Base-by-base conservation (phyloP, 2,797 vertebrate genomes). In the Phrynocephalus forsythii region DNA sequence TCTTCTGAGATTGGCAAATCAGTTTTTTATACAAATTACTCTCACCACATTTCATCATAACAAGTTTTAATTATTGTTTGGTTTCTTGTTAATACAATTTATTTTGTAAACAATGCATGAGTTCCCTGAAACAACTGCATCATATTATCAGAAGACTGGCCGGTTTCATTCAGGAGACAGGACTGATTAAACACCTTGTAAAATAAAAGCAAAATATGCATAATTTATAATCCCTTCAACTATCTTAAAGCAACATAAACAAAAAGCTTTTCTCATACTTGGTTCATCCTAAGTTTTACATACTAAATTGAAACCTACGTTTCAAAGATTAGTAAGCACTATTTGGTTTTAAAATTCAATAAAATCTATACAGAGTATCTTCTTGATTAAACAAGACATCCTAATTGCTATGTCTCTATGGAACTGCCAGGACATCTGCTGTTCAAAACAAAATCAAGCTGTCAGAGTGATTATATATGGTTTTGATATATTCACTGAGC, bases 21-120 rank as follows among this genome's bases (percentile, higher is more conserved):
- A 48, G 63, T 1, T 3, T 3, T 60, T 83, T 38, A 63, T 11
- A 77, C 28, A 66, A 87, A 73, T 67, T 67, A 30, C 13, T 71
- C 30, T 60, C 79, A 24, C 66, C 30, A 11, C 16, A 71, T 69
- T 56, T 38, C 5, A 56, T 24, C 22, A 52, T n/a, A 38, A 28
- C 8, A 71, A 71, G n/a, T 56, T 86, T 52, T 69, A 69, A n/a
- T 63, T 77, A 85, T 66, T 48, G 28, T 72, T 85, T 85, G 30
- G 33, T 85, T 84, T 66, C 52, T 82, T 82, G 83, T 94, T 91
- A 92, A 89, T 90, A 90, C 89, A 93, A 87, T 87, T 88, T 87
- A 91, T 90, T 87, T 76, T 91, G 93, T 88, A 96, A 95, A 91
- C 77, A 95, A 87, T 50, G 89, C 84, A 93, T 91, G 91, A 92